phyloP scores from a whole-genome alignment of 2,113 vertebrate species.

The Corythaixoides concolor region DNA sequence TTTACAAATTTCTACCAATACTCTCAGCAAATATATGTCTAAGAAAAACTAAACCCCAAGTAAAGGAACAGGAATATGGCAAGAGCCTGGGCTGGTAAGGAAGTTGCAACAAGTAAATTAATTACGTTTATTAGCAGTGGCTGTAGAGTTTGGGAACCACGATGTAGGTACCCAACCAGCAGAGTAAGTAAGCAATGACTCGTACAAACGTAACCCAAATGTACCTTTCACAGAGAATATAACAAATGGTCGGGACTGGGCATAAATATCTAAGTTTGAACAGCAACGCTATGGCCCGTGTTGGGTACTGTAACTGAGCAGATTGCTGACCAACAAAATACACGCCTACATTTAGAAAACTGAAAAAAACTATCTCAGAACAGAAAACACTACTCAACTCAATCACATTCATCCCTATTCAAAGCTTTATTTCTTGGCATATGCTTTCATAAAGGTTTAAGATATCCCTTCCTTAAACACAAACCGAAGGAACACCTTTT shows the following conservation, averaged over 20 bases:
- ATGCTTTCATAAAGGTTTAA: background rate
- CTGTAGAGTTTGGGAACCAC: background rate
- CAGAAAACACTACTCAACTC: background rate
- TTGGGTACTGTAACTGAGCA: background rate
- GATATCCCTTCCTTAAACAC: background rate
- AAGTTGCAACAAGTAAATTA: background rate
- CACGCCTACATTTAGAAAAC: background rate
- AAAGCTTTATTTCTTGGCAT: background rate
- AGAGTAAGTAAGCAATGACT: background rate
- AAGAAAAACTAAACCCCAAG: background rate
- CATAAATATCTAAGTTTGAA: background rate
- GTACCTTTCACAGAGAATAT: background rate
- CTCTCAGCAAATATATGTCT: background rate
- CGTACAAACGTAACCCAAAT: background rate
- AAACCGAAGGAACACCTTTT: background rate
- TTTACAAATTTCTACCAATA: background rate
- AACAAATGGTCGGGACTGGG: background rate
- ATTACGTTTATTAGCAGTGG: background rate
- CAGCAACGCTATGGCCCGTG: background rate
- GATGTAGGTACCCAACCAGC: fast-evolving
- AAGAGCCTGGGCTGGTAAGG: background rate
- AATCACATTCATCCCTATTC: background rate
- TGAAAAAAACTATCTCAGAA: background rate
- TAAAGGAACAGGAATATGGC: background rate
- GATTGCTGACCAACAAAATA: background rate